Evolutionary conservation across 2,888 invertebrate genomes (phyloP).

Genomic region (Lithosia quadra): DNA sequence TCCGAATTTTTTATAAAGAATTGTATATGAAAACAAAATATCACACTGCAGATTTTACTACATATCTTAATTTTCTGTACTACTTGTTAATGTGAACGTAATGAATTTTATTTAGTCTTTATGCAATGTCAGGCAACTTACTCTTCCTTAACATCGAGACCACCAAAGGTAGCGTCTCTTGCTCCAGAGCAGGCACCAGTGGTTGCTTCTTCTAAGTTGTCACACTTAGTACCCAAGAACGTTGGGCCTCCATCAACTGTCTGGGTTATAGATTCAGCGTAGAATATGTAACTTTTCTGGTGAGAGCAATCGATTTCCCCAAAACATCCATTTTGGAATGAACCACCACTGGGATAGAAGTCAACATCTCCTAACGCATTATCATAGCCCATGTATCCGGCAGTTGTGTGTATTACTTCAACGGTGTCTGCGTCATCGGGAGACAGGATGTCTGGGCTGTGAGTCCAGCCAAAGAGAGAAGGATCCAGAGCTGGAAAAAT

Average conservation of each 20-base stretch:
- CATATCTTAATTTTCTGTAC: too few species aligned
- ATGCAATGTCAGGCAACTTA: slow-evolving; percentile 45
- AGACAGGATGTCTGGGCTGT: slow-evolving; percentile 67
- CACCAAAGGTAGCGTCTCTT: slow-evolving; percentile 69
- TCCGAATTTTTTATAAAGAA: too few species aligned
- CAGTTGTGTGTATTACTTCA: slow-evolving; percentile 77
- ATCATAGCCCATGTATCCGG: slow-evolving; percentile 73
- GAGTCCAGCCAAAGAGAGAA: slow-evolving; percentile 77
- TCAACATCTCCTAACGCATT: slow-evolving; percentile 74
- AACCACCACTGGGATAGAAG: slow-evolving; percentile 80
- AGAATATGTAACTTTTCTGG: slow-evolving; percentile 65
- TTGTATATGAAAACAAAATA: too few species aligned
- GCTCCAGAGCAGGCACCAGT: slow-evolving; percentile 61
- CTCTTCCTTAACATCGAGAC: slow-evolving; percentile 61
- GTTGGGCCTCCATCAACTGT: slow-evolving; percentile 49
- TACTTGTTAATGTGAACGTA: too few species aligned
- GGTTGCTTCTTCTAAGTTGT: slow-evolving; percentile 63
- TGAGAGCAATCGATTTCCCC: slow-evolving; percentile 66
- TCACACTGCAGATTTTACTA: too few species aligned
- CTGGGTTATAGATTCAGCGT: slow-evolving; percentile 71
- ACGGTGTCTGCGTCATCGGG: slow-evolving; percentile 69
- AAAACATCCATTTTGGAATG: slow-evolving; percentile 69
- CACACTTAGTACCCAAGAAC: slow-evolving; percentile 75
- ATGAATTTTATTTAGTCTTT: slow-evolving; percentile 13
- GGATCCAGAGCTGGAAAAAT: slow-evolving; percentile 76